Percentiles rank a stretch among this genome's conserved stretches.
phyloP scores from a whole-genome alignment of 2,797 vertebrate species.

The Synanceia verrucosa region DNA sequence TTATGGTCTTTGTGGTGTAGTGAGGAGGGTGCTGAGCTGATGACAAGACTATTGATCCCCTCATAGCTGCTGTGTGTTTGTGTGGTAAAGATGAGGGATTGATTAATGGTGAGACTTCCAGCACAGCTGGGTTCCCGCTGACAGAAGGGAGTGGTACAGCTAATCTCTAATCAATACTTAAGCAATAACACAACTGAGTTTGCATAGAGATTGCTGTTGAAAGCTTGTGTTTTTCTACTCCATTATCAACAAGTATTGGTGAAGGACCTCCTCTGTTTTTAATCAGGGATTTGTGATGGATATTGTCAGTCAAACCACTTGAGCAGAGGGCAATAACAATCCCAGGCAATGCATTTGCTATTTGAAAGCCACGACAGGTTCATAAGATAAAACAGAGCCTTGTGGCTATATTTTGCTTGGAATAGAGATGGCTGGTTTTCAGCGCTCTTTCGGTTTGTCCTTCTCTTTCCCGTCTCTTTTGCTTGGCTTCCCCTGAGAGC shows the following conservation, averaged over 20 bases:
- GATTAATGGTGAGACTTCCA: slow-evolving; percentile 38
- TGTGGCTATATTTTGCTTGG: slow-evolving; percentile 53
- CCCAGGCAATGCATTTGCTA: not conserved
- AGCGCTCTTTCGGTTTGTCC: slow-evolving; percentile 37
- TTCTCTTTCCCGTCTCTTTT: slow-evolving; percentile 60
- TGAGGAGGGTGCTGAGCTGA: slow-evolving; percentile 30
- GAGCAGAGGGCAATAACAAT: slow-evolving; percentile 23
- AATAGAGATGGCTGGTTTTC: slow-evolving; percentile 23
- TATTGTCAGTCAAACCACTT: slow-evolving; percentile 24
- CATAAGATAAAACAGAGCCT: slow-evolving; percentile 44
- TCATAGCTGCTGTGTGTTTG: slow-evolving; percentile 22
- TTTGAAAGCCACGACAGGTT: slow-evolving; percentile 39
- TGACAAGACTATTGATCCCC: slow-evolving; percentile 58
- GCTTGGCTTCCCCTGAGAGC: slow-evolving; percentile 74
- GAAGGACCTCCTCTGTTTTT: slow-evolving; percentile 9
- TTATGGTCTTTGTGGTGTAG: slow-evolving; percentile 38
- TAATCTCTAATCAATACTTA: slow-evolving; percentile 29
- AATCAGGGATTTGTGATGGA: slow-evolving; percentile 15
- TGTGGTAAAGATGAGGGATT: slow-evolving; percentile 6
- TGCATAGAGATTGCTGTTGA: not conserved
- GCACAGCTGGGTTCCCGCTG: slow-evolving; percentile 44
- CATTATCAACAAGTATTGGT: slow-evolving; percentile 14
- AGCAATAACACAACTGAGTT: slow-evolving; percentile 11
- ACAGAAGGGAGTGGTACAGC: slow-evolving; percentile 55
- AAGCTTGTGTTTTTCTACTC: not conserved